Evolutionary conservation across 2,797 vertebrate species (phyloP).

Genomic region (Propithecus deckenii): DNA sequence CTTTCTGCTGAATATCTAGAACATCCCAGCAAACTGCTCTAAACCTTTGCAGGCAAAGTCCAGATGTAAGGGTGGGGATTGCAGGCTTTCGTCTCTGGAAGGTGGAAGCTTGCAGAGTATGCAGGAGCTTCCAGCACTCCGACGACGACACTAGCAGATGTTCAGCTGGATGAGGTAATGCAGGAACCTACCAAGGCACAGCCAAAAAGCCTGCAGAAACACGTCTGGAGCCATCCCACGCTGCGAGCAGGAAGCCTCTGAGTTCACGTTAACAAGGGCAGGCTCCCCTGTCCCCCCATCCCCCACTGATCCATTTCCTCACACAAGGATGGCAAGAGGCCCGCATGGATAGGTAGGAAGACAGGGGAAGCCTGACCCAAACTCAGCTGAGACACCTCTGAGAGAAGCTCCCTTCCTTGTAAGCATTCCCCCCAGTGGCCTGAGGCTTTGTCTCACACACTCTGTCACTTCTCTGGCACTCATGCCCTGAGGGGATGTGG

Average conservation of each 20-base stretch:
- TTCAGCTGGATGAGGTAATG: not conserved
- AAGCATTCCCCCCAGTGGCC: not conserved
- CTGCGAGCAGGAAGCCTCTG: not conserved
- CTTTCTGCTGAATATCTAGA: not conserved
- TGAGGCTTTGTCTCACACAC: not conserved
- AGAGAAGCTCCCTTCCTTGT: not conserved
- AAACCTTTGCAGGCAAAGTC: not conserved
- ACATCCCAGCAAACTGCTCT: not conserved
- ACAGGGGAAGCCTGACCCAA: not conserved
- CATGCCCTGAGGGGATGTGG: fast-evolving
- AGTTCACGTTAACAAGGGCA: not conserved
- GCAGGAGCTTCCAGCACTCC: not conserved
- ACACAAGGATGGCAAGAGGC: not conserved
- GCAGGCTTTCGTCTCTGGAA: not conserved
- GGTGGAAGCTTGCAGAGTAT: not conserved
- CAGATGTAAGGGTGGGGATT: not conserved
- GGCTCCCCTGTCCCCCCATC: not conserved
- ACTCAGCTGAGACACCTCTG: not conserved
- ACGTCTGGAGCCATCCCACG: not conserved
- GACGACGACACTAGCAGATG: not conserved
- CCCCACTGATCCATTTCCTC: not conserved
- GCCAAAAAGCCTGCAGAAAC: conserved; percentile 34
- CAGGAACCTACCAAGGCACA: not conserved
- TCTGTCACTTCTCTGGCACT: not conserved
- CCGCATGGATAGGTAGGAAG: not conserved